A percentile compares a stretch with the other conserved stretches of the same genome.
phyloP scores from a whole-genome alignment of 2,797 vertebrate genomes.

The Neosilurus hyrtlii region DNA sequence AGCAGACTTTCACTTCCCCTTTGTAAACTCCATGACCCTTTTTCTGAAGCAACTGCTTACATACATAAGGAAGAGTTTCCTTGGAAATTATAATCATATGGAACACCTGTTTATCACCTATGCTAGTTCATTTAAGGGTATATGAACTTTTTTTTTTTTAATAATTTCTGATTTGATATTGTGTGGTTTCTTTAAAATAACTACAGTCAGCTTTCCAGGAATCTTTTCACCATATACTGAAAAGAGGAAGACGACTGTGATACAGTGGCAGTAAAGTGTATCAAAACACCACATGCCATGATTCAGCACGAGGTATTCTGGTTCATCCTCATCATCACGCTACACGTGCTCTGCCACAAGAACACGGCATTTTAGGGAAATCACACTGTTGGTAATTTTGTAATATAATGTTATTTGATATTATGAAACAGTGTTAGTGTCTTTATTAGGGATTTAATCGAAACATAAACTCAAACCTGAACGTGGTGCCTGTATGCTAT shows the following conservation, averaged over 20 bases:
- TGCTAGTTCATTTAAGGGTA: not conserved
- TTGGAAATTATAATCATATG: slow-evolving; percentile 19
- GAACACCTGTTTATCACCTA: not conserved
- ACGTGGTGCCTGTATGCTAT: not conserved
- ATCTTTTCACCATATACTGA: slow-evolving; percentile 16
- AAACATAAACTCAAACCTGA: not conserved
- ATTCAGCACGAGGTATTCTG: slow-evolving; percentile 25
- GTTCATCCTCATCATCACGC: slow-evolving; percentile 17
- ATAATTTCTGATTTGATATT: not conserved
- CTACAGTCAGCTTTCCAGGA: slow-evolving; percentile 33
- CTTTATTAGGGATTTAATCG: not conserved
- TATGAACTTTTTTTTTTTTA: not conserved
- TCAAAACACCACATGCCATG: slow-evolving; percentile 41
- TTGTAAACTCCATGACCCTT: slow-evolving; percentile 45
- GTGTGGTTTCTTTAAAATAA: slow-evolving; percentile 7
- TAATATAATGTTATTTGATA: slow-evolving; percentile 9
- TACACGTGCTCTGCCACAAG: slow-evolving; percentile 37
- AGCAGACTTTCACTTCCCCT: slow-evolving; percentile 55
- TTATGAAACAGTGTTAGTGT: slow-evolving; percentile 11
- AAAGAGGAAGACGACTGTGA: slow-evolving; percentile 46
- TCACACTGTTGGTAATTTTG: slow-evolving; percentile 24
- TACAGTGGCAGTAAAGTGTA: slow-evolving; percentile 27
- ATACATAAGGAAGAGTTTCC: slow-evolving; percentile 22
- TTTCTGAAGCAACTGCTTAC: slow-evolving; percentile 23
- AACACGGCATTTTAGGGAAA: slow-evolving; percentile 27